These are phyloP conservation scores for Etheostoma spectabile DNA, from an alignment of 2,113 vertebrate genomes.

Conservation along the genomic window DNA sequence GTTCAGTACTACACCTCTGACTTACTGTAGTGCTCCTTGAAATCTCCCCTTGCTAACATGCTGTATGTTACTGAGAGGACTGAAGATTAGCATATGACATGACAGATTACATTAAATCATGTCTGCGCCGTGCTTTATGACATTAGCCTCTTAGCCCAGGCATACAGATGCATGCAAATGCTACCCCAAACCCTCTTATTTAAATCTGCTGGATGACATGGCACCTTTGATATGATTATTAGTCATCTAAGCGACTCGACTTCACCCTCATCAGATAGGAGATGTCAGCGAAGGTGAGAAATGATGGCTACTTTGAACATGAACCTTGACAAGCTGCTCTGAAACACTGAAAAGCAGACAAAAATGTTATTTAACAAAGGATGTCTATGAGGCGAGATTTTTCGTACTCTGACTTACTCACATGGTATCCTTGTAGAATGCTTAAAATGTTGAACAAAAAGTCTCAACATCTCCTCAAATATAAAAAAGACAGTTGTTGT, in stretches of 20 bases:
- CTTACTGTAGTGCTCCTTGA: slow-evolving; percentile 72
- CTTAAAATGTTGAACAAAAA: slow-evolving; percentile 9
- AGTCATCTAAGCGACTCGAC: slow-evolving; percentile 96
- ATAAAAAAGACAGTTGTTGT: slow-evolving; percentile 33
- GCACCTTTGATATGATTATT: slow-evolving; percentile 99
- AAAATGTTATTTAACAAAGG: slow-evolving; percentile 47
- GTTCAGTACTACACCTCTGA: slow-evolving; percentile 88
- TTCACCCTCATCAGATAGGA: slow-evolving; percentile 94
- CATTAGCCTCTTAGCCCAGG: slow-evolving; percentile 98
- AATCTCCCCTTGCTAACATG: slow-evolving; percentile 46
- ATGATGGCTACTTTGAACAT: slow-evolving; percentile 93
- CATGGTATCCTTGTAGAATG: not conserved
- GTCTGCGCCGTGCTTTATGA: slow-evolving; percentile 95
- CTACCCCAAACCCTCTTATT: slow-evolving; percentile 97
- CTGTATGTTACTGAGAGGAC: slow-evolving; percentile 80
- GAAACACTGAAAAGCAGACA: slow-evolving; percentile 43
- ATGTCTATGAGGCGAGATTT: not conserved
- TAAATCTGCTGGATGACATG: slow-evolving; percentile 98
- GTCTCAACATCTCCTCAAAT: slow-evolving; percentile 3
- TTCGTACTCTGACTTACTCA: not conserved
- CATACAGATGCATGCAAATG: slow-evolving; percentile 97
- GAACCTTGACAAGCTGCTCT: slow-evolving; percentile 83
- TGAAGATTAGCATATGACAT: slow-evolving; percentile 99
- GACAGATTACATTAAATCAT: slow-evolving; percentile 99
- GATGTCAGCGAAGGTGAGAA: slow-evolving; percentile 92